Conservation (phyloP, 1,140 invertebrate genomes). For the Drosophila ananassae region DNA sequence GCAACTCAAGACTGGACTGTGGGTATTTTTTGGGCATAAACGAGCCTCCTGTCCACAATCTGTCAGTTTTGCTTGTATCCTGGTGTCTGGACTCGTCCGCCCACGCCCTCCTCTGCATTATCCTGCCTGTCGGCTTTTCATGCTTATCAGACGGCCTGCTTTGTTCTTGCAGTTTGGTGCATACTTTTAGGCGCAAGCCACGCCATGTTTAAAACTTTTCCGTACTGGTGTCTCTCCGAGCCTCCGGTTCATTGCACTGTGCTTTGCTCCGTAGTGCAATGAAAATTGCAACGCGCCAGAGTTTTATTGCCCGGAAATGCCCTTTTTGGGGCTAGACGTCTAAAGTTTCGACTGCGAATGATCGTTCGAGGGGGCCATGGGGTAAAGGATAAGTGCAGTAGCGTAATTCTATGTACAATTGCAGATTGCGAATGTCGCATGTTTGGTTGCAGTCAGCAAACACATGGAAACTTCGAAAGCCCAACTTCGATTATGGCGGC, state of each 20-base stretch:
- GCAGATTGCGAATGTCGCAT: constrained; percentile 64
- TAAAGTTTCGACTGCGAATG: constrained; percentile 32
- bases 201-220: constrained; percentile 59
- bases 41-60: constrained; percentile 7
- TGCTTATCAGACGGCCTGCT: constrained; percentile 52
- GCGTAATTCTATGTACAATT: constrained; percentile 8
- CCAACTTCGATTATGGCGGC: constrained; percentile 73
- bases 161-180: constrained; percentile 49
- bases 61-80: constrained; percentile 25
- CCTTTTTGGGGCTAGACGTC: constrained; percentile 41
- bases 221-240: constrained; percentile 40
- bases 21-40: constrained; percentile 32
- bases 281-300: constrained; percentile 68
- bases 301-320: constrained; percentile 76
- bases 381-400: neutral
- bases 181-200: constrained; percentile 65
- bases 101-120: neutral
- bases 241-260: constrained; percentile 66
- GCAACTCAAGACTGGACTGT: constrained; percentile 20
- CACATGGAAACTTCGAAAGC: constrained; percentile 29
- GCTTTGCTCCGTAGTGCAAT: constrained; percentile 11
- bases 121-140: constrained; percentile 14
- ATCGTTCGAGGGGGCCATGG: neutral
- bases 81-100: constrained; percentile 12
- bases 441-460: constrained; percentile 60